Evolutionary conservation across 1,140 invertebrate species (phyloP), one percentile per base, ranked within the genome.

Genomic region (Zeugodacus cucurbitae): DNA sequence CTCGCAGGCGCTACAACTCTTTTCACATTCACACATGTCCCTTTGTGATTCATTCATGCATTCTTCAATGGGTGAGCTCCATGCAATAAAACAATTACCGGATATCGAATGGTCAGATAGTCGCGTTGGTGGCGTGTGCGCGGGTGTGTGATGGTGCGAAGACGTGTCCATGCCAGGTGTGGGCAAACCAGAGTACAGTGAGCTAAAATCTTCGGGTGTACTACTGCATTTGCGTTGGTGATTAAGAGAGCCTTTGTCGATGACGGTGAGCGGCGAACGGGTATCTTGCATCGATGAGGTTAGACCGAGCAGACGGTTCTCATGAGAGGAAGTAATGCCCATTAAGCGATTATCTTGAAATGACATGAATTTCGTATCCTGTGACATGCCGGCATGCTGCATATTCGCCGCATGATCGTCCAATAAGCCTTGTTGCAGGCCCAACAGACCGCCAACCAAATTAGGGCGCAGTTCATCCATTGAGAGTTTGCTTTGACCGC

Each of bases 401-500:
- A 93, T 91, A 88, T 91, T 92, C 88, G 95, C 92, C 89, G 96
- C 96, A 89, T 97, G 96, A 88, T 97, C 97, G 88, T 97, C 96
- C 58, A 97, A 94, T 59, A 97, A 94, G 0, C 97, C 96, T 44
- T 95, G 94, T 88, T 93, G 94, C 17, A 97, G 95, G 0, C 96
- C 96, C n/a, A 97, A 93, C 32, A 97, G 92, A 1, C 97, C 97
- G 4, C 96, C 96, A 4, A 96, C 96, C 29, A 97, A 93, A 92
- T 97, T 97, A 22, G 97, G 97, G 93, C 97, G 94, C 86, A 97
- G 93, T 90, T 97, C 97, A 91, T 97, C 97, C 97, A 97, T 97
- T 88, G 89, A 92, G 48, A 93, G 90, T 88, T 93, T 93, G 70
- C 90, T 90, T 90, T 96, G 96, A 0, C 96, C 95, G 90, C 96